Evolutionary conservation across 2,113 vertebrate genomes (phyloP).

Genomic region (Mobula birostris): DNA sequence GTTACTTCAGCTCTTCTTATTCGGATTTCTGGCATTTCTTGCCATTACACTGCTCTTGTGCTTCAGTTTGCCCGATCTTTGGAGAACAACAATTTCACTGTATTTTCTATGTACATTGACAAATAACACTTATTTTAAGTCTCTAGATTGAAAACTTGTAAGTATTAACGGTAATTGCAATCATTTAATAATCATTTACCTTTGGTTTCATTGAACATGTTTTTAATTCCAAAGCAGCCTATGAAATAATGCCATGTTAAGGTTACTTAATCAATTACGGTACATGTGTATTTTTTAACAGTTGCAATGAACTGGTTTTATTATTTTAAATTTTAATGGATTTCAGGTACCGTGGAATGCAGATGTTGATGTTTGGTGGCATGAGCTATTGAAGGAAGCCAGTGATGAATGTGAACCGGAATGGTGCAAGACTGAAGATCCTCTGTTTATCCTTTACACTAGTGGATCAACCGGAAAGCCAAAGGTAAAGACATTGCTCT

Average conservation of each 20-base stretch:
- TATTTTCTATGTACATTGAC: too few relatives aligned
- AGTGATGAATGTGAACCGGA: conserved; percentile 80
- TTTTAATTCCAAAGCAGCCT: neutral
- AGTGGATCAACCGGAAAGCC: conserved; percentile 95
- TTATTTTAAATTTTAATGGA: conserved; percentile 20
- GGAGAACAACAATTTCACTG: too few relatives aligned
- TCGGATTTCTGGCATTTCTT: neutral
- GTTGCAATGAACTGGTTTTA: neutral
- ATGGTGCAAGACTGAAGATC: conserved; percentile 89
- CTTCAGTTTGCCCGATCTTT: neutral
- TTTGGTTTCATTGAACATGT: neutral
- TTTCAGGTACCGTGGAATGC: conserved; percentile 80
- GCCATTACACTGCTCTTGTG: neutral
- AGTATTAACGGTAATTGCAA: neutral
- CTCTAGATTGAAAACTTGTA: neutral
- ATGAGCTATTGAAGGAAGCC: conserved; percentile 64
- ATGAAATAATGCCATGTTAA: neutral
- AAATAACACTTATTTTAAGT: too few relatives aligned
- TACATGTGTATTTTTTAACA: neutral
- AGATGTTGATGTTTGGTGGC: conserved; percentile 78
- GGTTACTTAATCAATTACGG: neutral
- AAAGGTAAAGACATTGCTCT: conserved; percentile 61
- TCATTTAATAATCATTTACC: neutral
- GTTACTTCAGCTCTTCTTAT: neutral
- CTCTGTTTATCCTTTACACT: conserved; percentile 91